phyloP scores from a whole-genome alignment of 2,888 invertebrate genomes.

The Saturnia pavonia region DNA sequence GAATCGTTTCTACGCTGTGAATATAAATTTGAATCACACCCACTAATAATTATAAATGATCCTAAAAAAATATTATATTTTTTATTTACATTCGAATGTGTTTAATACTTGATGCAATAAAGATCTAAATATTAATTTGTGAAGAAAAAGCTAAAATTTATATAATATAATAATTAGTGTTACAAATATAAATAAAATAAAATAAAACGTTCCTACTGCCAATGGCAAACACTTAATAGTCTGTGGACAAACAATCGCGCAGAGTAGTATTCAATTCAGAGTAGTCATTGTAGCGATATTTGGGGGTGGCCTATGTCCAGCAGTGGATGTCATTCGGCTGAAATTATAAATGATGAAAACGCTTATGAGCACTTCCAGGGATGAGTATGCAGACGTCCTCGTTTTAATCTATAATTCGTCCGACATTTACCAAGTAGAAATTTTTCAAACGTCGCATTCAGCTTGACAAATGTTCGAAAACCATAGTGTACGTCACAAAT shows the following conservation, averaged over 20 bases:
- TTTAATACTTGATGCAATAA: background rate
- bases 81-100: background rate
- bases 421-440: background rate
- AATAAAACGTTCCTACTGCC: too few species aligned
- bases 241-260: too few species aligned
- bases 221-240: too few species aligned
- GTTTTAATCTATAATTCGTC: background rate
- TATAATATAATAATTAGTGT: too few species aligned
- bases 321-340: too few species aligned
- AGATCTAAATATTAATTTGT: too few species aligned
- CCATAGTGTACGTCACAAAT: background rate
- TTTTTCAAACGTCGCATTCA: slow-evolving; percentile 2
- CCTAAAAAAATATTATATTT: background rate
- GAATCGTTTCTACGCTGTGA: slow-evolving; percentile 1
- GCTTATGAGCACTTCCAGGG: background rate
- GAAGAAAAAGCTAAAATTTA: too few species aligned
- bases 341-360: too few species aligned
- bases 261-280: too few species aligned
- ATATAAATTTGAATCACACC: background rate
- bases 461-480: slow-evolving; percentile 1
- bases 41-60: background rate
- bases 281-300: too few species aligned
- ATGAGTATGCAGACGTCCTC: background rate
- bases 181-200: too few species aligned
- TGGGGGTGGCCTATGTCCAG: too few species aligned